phyloP scores from a whole-genome alignment of 2,888 invertebrate genomes.

The Hypolimnas misippus region DNA sequence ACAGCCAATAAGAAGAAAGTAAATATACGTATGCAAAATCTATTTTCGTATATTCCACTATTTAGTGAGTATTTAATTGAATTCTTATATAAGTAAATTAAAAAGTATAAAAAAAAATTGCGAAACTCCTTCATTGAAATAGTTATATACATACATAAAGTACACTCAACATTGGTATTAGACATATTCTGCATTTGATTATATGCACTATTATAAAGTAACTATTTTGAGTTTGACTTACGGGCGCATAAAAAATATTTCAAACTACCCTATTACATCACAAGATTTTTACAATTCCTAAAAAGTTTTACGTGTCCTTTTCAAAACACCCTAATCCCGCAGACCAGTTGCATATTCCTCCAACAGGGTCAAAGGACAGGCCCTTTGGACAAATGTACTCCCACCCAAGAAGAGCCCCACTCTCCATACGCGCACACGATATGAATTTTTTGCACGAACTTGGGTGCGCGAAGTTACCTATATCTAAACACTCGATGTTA shows the following conservation, averaged over 20 bases:
- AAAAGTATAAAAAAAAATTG: not conserved
- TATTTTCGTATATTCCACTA: constrained; percentile 16
- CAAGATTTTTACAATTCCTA: not conserved
- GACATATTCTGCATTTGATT: not conserved
- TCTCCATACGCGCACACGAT: constrained; percentile 92
- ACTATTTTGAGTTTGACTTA: not conserved
- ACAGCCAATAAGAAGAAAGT: constrained; percentile 23
- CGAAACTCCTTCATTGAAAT: not conserved
- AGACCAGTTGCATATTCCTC: constrained; percentile 96
- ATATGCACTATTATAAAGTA: not conserved
- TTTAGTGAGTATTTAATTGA: constrained; percentile 21
- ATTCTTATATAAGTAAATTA: not conserved
- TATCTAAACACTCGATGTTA: constrained; percentile 92
- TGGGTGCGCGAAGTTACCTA: constrained; percentile 96
- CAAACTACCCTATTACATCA: not conserved
- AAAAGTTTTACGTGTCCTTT: constrained; percentile 51
- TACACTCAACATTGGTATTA: not conserved
- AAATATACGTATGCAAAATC: constrained; percentile 9
- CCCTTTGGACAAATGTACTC: constrained; percentile 95
- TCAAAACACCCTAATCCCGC: constrained; percentile 91
- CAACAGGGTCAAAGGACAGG: constrained; percentile 94
- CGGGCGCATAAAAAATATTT: not conserved
- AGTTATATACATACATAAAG: not conserved
- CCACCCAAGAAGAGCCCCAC: constrained; percentile 91
- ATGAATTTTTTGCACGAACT: constrained; percentile 95